phyloP scores from a whole-genome alignment of 2,113 vertebrate species.

The Penelope pileata region DNA sequence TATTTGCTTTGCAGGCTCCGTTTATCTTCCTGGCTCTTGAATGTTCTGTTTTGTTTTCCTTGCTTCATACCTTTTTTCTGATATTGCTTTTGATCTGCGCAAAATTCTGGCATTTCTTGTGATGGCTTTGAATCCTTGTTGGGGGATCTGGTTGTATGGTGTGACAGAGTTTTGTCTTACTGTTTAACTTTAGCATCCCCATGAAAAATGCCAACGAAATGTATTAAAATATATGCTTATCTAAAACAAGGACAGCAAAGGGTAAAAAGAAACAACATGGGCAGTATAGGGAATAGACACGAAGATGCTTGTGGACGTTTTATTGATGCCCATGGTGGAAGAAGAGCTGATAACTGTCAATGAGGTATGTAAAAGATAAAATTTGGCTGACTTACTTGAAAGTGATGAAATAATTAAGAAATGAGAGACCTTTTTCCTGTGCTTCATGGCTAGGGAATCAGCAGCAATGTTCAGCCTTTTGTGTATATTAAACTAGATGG shows the following conservation, averaged over 20 bases:
- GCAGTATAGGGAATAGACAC: not conserved
- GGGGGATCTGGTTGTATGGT: not conserved
- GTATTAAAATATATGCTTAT: not conserved
- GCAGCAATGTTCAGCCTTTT: not conserved
- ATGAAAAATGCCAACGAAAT: not conserved
- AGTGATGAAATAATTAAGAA: not conserved
- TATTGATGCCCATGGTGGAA: not conserved
- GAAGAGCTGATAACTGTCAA: not conserved
- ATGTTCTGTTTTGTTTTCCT: constrained; percentile 14
- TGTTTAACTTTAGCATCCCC: not conserved
- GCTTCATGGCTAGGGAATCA: not conserved
- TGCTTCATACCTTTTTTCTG: constrained; percentile 5
- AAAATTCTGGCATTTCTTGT: not conserved
- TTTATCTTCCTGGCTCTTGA: constrained; percentile 38
- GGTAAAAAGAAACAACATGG: not conserved
- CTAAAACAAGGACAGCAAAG: not conserved
- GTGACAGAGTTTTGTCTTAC: not conserved
- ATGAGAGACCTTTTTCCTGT: not conserved
- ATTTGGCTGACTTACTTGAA: not conserved
- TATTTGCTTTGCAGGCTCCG: not conserved
- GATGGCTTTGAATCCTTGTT: not conserved
- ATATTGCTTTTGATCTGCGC: constrained; percentile 30
- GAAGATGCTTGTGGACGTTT: not conserved
- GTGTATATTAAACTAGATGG: not conserved
- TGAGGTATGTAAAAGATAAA: not conserved